Evolutionary conservation across 1,140 invertebrate genomes (phyloP), one percentile per base, ranked within the genome.

Genomic region (Cherax quadricarinatus): DNA sequence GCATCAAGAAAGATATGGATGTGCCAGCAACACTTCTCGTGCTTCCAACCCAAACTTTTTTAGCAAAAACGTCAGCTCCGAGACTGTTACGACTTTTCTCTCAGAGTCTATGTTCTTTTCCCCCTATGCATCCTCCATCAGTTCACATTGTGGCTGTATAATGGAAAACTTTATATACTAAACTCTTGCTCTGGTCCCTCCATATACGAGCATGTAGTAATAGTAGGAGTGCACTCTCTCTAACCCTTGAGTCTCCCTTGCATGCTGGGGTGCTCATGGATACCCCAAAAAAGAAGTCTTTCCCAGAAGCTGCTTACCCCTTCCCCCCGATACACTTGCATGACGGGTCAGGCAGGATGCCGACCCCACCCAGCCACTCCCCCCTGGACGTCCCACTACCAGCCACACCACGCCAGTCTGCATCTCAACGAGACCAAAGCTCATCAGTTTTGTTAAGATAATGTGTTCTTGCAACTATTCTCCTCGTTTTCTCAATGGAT

Each of bases 281-380:
- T 30, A 6, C 70, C 70, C 83, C 60, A 70, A 85, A 70, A 84
- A 41, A 57, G 53, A 85, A 24, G 49, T 70, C 70, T 85, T 85
- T 57, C 83, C 83, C 49, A 53, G 83, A 66, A 48, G 83, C 24
- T 30, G 60, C 24, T 14, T 60, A n/a, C n/a, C n/a, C 30, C 30
- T 41, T 41, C 30, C 30, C 30, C 24, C 57, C n/a, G 24, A 24
- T n/a, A 14, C 14, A 16, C 60, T 62, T 85, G 83, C 83, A 85
- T 85, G 83, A 70, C 83, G 83, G 62, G 83, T 85, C 83, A 85
- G 62, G 83, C 60, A 85, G 83, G 83, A 75, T 16, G 70, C n/a
- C 7, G 70, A 18, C 30, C 30, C 57, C 57, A 60, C 41, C 79
- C 79, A 10, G 9, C 30, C 30, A 41, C 30, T 41, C 30, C 51